A percentile compares a stretch with the other conserved stretches of the same genome.
Conservation (phyloP, 2,113 vertebrate genomes). For the Castor canadensis region DNA sequence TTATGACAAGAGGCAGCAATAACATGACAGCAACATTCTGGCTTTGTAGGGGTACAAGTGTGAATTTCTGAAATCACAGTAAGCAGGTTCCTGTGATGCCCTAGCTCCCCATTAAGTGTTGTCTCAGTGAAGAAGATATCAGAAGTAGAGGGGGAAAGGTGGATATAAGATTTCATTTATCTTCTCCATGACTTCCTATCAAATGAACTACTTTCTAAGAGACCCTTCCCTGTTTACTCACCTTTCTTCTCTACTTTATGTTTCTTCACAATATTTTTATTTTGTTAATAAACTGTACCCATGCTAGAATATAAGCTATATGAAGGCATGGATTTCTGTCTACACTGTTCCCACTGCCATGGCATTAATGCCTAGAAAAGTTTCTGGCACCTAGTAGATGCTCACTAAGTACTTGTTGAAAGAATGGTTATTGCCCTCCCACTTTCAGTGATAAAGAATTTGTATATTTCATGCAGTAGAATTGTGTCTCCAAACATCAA, state of each 20-base stretch:
- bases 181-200: background rate
- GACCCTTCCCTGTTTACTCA: background rate
- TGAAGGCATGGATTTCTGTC: background rate
- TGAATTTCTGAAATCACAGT: background rate
- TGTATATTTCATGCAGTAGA: background rate
- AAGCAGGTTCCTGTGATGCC: background rate
- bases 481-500: background rate
- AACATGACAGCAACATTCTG: background rate
- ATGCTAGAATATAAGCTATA: background rate
- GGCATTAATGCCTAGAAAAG: background rate
- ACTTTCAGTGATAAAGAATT: background rate
- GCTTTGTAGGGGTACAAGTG: background rate
- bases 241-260: background rate
- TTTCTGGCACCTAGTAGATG: background rate
- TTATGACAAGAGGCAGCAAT: background rate
- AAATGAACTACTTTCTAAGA: background rate
- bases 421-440: background rate
- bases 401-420: background rate
- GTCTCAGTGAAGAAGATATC: background rate
- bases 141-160: background rate
- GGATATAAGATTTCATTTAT: background rate
- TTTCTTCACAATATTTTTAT: background rate
- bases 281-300: background rate
- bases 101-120: background rate
- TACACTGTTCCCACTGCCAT: background rate